Percentiles rank a stretch among this genome's conserved stretches.
Conservation (phyloP, 2,113 vertebrate genomes). For the Thinocorus orbignyianus region DNA sequence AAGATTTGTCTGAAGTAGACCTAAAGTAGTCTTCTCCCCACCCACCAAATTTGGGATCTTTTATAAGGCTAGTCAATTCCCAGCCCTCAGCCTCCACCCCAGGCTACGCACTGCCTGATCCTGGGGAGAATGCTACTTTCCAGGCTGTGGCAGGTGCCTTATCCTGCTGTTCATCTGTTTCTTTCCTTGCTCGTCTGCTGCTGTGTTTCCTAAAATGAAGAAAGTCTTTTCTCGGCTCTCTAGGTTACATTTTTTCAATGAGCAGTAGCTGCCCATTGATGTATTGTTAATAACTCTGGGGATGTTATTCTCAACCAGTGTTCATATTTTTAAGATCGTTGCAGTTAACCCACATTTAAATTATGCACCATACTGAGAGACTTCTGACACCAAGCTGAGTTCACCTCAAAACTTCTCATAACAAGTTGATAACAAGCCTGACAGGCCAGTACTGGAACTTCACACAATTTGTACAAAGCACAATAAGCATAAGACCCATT, state of each 20-base stretch:
- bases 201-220: neutral
- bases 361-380: neutral
- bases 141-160: neutral
- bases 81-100: neutral
- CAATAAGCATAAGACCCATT: neutral
- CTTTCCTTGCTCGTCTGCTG: neutral
- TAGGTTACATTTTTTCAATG: neutral
- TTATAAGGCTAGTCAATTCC: neutral
- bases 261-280: neutral
- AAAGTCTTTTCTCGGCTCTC: neutral
- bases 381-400: neutral
- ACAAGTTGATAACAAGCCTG: neutral
- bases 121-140: neutral
- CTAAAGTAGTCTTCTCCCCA: neutral
- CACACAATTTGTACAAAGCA: neutral
- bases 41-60: neutral
- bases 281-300: neutral
- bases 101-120: neutral
- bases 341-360: neutral
- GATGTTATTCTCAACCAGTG: neutral
- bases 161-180: neutral
- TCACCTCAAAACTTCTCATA: neutral
- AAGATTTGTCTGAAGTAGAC: neutral
- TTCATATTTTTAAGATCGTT: neutral
- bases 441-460: neutral